A percentile compares a stretch with the other conserved stretches of the same genome.
phyloP scores from a whole-genome alignment of 2,888 invertebrate genomes.

The Mesorhabditis sp. region DNA sequence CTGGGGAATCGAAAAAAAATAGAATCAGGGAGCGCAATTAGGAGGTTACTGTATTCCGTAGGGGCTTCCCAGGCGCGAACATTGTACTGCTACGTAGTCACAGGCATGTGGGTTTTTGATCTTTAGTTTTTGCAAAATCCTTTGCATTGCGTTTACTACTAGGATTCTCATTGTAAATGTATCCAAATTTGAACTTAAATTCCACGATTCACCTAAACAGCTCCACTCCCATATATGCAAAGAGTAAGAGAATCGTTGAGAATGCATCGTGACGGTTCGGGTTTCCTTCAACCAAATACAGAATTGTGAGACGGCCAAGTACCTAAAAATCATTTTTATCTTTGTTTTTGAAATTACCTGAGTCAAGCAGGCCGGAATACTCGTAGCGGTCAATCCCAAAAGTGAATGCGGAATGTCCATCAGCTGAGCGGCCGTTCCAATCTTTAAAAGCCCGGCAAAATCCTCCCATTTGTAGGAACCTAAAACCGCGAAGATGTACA shows the following conservation, averaged over 20 bases:
- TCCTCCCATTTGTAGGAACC: background rate
- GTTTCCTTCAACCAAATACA: conserved; percentile 80
- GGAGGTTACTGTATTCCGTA: too few species aligned
- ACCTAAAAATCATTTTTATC: conserved; percentile 61
- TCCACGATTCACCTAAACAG: conserved; percentile 70
- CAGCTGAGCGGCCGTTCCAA: conserved; percentile 67
- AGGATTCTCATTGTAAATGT: too few species aligned
- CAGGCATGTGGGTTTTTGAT: background rate
- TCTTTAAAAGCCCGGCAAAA: conserved; percentile 67
- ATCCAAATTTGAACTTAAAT: too few species aligned
- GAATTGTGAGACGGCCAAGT: conserved; percentile 73
- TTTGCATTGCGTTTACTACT: background rate
- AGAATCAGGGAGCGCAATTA: too few species aligned
- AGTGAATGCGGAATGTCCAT: conserved; percentile 84
- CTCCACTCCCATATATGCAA: conserved; percentile 79
- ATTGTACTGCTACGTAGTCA: too few species aligned
- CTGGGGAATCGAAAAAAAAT: too few species aligned
- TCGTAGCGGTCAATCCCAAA: conserved; percentile 81
- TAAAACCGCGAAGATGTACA: background rate
- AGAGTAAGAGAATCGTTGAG: conserved; percentile 80
- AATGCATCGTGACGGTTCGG: conserved; percentile 81
- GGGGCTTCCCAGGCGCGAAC: too few species aligned
- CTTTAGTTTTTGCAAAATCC: conserved; percentile 8
- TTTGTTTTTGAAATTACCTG: conserved; percentile 65
- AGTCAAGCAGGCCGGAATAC: conserved; percentile 70